A percentile compares a stretch with the other conserved stretches of the same genome.
Evolutionary conservation across 1,140 invertebrate species (phyloP).

Genomic region (Panonychus citri): DNA sequence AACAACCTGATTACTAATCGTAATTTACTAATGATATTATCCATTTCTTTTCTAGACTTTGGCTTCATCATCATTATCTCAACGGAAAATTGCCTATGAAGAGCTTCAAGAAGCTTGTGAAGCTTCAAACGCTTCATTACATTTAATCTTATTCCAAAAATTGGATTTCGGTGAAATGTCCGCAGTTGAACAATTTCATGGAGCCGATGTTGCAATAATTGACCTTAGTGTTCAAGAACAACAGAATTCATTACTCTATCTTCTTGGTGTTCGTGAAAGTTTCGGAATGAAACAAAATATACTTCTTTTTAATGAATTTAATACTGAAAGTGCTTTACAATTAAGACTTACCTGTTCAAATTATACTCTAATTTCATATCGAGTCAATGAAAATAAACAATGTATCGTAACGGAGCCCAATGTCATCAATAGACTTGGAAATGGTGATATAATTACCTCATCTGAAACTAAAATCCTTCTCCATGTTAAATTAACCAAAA

Average conservation of each 20-base stretch:
- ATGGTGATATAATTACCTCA: conserved; percentile 9
- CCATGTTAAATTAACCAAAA: conserved; percentile 44
- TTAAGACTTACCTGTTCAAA: conserved; percentile 65
- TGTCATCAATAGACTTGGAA: conserved; percentile 22
- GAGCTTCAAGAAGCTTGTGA: conserved; percentile 46
- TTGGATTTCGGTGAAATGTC: conserved; percentile 36
- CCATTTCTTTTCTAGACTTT: background rate
- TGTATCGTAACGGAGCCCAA: conserved; percentile 50
- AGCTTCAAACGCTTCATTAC: conserved; percentile 48
- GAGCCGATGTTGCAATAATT: conserved; percentile 89
- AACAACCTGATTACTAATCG: too few relatives aligned
- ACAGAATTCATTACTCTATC: conserved; percentile 71
- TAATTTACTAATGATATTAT: background rate
- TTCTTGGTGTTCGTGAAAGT: conserved; percentile 86
- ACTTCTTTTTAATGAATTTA: conserved; percentile 65
- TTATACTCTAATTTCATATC: conserved; percentile 71
- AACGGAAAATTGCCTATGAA: conserved; percentile 10
- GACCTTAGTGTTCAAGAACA: conserved; percentile 75
- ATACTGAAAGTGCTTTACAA: conserved; percentile 48
- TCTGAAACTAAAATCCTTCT: conserved; percentile 33
- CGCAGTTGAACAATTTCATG: conserved; percentile 43
- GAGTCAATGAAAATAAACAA: conserved; percentile 36
- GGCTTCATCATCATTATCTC: background rate
- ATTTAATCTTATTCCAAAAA: conserved; percentile 33
- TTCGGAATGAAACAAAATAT: conserved; percentile 98